phyloP scores from a whole-genome alignment of 2,797 vertebrate genomes.

The Alcedo atthis region DNA sequence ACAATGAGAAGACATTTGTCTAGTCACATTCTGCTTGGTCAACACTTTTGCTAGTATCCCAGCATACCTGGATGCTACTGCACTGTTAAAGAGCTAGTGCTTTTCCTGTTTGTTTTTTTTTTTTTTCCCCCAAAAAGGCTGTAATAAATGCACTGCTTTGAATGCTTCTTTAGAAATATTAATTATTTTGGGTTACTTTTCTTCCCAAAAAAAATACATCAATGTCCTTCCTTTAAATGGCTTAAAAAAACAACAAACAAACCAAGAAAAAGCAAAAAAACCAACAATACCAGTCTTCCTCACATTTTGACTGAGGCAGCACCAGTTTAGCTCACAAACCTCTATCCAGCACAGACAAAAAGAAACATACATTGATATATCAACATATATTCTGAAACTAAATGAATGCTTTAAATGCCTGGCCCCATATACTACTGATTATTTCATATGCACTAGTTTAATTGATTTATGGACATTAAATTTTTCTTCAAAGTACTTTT shows the following conservation, averaged over 20 bases:
- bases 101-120: no score
- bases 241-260: background rate
- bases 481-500: constrained; percentile 49
- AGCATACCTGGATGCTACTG: constrained; percentile 68
- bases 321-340: background rate
- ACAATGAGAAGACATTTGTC: constrained; percentile 83
- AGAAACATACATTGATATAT: background rate
- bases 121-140: background rate
- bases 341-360: background rate
- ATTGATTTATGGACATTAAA: constrained; percentile 52
- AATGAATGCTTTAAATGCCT: background rate
- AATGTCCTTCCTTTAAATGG: background rate
- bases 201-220: background rate
- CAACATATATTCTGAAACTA: background rate
- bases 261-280: no score
- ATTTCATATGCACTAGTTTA: constrained; percentile 53
- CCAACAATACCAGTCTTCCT: background rate
- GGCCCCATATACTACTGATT: background rate
- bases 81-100: constrained; percentile 33
- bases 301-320: background rate
- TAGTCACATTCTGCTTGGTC: constrained; percentile 78
- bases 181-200: background rate
- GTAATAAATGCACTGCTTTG: constrained; percentile 27
- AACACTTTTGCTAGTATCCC: constrained; percentile 76
- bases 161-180: constrained; percentile 19